Evolutionary conservation across 1,140 invertebrate species (phyloP).

Genomic region (Diabrotica undecimpunctata): DNA sequence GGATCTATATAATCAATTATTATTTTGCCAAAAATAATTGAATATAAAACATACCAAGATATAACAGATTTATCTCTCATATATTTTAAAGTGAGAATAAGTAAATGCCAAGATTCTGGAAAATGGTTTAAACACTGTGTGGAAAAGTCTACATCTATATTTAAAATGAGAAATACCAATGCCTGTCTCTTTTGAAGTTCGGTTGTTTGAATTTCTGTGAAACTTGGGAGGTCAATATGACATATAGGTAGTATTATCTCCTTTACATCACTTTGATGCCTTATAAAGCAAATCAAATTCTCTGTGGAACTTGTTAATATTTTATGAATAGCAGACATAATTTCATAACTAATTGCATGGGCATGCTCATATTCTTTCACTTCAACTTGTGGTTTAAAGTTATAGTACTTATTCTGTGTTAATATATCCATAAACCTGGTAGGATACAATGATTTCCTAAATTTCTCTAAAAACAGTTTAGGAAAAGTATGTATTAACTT

Average conservation of each 20-base stretch:
- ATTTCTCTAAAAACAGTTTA: constrained; percentile 62
- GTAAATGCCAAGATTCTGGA: constrained; percentile 60
- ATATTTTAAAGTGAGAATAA: constrained; percentile 61
- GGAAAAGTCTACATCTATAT: constrained; percentile 42
- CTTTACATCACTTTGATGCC: constrained; percentile 45
- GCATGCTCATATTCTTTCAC: constrained; percentile 58
- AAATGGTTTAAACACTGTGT: constrained; percentile 50
- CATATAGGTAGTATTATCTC: constrained; percentile 37
- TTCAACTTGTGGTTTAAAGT: constrained; percentile 67
- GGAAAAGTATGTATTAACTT: constrained; percentile 49
- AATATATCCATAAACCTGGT: constrained; percentile 65
- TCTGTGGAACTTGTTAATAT: constrained; percentile 49
- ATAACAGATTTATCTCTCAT: constrained; percentile 58
- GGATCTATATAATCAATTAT: constrained; percentile 59
- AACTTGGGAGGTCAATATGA: constrained; percentile 43
- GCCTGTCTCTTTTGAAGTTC: constrained; percentile 35
- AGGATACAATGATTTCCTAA: constrained; percentile 57
- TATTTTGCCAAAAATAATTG: constrained; percentile 59
- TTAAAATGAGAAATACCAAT: constrained; percentile 50
- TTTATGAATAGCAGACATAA: constrained; percentile 63
- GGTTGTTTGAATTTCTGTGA: constrained; percentile 45
- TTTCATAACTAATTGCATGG: constrained; percentile 57
- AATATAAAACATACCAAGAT: constrained; percentile 55
- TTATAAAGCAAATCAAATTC: constrained; percentile 45
- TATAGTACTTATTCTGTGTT: constrained; percentile 61